phyloP scores from a whole-genome alignment of 2,888 invertebrate genomes.

The Celastrina argiolus region DNA sequence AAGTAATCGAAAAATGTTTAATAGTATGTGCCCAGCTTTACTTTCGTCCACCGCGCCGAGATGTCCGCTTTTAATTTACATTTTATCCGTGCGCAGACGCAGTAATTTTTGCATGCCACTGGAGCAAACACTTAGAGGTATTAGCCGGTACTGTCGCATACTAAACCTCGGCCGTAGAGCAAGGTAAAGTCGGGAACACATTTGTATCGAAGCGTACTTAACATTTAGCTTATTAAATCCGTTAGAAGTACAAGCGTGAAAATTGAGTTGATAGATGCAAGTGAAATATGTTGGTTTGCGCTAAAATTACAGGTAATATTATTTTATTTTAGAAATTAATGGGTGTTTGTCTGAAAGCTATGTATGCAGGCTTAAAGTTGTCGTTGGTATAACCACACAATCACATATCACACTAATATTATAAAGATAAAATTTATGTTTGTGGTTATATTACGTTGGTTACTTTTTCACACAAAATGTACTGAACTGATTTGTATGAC shows the following conservation, averaged over 20 bases:
- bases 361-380: too few species aligned
- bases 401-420: too few species aligned
- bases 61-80: conserved; percentile 50
- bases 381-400: too few species aligned
- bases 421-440: too few species aligned
- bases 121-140: conserved; percentile 20
- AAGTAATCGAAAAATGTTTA: too few species aligned
- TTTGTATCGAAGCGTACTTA: neutral
- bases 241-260: neutral
- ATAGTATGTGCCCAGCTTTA: conserved; percentile 12
- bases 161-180: neutral
- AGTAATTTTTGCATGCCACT: conserved; percentile 50
- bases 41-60: conserved; percentile 37
- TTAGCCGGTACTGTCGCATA: conserved; percentile 9
- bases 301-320: neutral
- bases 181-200: neutral
- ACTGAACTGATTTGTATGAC: too few species aligned
- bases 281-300: neutral
- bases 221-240: neutral
- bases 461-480: too few species aligned
- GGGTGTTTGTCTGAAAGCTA: neutral
- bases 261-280: conserved; percentile 4
- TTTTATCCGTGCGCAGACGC: conserved; percentile 44
- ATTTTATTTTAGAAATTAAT: neutral
- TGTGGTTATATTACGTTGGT: too few species aligned